Conservation (phyloP, 2,797 vertebrate species). For the Okamejei kenojei region DNA sequence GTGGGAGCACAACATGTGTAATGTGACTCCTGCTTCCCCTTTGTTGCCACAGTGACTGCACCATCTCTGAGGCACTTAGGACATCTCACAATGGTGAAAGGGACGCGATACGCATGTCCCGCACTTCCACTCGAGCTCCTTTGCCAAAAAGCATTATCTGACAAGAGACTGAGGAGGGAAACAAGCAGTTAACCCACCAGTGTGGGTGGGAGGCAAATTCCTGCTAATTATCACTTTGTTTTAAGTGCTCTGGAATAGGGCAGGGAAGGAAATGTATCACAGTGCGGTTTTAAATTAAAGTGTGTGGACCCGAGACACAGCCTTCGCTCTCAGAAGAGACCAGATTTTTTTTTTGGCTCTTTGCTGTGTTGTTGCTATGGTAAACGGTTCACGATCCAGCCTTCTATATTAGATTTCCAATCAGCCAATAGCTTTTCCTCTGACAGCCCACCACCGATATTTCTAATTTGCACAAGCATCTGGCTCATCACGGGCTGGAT, state of each 20-base stretch:
- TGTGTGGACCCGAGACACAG: not conserved
- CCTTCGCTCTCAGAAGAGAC: not conserved
- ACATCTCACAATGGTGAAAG: not conserved
- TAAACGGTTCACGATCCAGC: not conserved
- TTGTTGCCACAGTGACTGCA: not conserved
- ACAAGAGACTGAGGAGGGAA: not conserved
- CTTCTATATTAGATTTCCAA: not conserved
- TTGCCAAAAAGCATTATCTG: not conserved
- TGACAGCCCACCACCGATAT: not conserved
- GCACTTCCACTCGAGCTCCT: not conserved
- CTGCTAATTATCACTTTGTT: not conserved
- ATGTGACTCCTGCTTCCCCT: not conserved
- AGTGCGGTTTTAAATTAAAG: not conserved
- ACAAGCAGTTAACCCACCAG: not conserved
- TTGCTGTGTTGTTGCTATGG: not conserved
- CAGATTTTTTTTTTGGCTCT: not conserved
- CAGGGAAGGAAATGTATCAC: not conserved
- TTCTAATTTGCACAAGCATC: not conserved
- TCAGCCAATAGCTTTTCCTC: not conserved
- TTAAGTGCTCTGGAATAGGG: not conserved
- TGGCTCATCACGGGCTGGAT: not conserved
- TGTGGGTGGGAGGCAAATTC: not conserved
- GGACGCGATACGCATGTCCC: not conserved
- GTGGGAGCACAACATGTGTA: not conserved
- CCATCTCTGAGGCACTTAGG: not conserved